Base-by-base conservation (phyloP, 2,797 vertebrate species). In the Scolopax bukidnonensis region DNA sequence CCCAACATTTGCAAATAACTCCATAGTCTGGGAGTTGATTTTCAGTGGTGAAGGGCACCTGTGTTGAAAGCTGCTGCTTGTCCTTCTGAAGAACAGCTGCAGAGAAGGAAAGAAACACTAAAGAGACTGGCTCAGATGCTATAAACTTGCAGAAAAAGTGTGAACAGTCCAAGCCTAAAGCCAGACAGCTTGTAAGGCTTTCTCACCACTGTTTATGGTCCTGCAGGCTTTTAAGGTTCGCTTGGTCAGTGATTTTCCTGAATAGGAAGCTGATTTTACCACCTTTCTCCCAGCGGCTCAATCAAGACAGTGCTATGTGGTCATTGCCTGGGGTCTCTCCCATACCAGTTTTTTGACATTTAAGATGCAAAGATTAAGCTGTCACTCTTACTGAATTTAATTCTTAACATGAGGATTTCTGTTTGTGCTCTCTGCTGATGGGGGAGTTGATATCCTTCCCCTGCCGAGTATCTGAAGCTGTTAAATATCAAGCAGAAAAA, bases 281-380 rank as follows among this genome's bases (percentile, higher is more conserved):
- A 75, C 90, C 68, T 90, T 75, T 30, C 68, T 93, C 78, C 90
- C 90, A 70, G 33, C 89, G 75, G 70, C 65, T 94, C 77, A 10
- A 20, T 63, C 78, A 85, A 54, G 80, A 63, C 20, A 4, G 6
- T 33, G 73, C 79, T 70, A 11, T 32, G 19, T 77, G 75, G 12
- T 64, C 83, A 19, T 74, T 54, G 78, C 71, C 90, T 61, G 60
- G 25, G 60, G 74, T 87, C 63, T 90, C 84, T 93, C 68, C 93
- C 20, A 3, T 74, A 16, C 36, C 56, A 10, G 19, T 47, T 90
- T 89, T 47, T 92, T 94, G 89, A 85, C 86, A 77, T 94, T 90
- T 92, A 56, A 96, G 86, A 90, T 75, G 45, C 48, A 87, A 67
- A 92, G 90, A 95, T 95, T 89, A 94, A 93, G 51, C 89, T 90